A percentile compares a stretch with the other conserved stretches of the same genome.
Conservation (phyloP, 1,140 invertebrate species). For the Psilanteris sp. region DNA sequence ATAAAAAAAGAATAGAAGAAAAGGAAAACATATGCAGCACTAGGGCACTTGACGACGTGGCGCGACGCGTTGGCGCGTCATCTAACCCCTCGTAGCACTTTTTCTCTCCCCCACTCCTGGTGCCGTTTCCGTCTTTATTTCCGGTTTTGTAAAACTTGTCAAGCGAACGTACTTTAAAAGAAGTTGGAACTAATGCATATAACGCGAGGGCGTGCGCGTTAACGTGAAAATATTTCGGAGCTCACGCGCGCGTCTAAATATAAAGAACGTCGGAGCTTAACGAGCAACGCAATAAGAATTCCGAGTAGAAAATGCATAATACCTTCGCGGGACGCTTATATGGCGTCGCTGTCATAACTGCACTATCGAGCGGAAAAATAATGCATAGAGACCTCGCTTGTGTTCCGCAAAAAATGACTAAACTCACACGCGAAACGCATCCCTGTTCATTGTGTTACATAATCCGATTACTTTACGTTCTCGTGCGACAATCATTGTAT, state of each 20-base stretch:
- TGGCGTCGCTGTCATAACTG: conserved; percentile 53
- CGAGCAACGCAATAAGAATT: conserved; percentile 60
- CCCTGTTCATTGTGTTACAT: conserved; percentile 32
- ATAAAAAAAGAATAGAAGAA: conserved; percentile 3
- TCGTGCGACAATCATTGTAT: no score
- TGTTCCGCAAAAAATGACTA: conserved; percentile 16
- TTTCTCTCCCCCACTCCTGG: conserved; percentile 5
- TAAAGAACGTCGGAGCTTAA: conserved; percentile 60
- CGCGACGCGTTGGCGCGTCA: background rate
- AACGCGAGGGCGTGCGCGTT: conserved; percentile 53
- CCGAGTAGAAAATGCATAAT: conserved; percentile 58
- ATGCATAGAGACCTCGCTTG: conserved; percentile 17
- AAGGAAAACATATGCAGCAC: background rate
- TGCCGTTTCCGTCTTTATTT: conserved; percentile 37
- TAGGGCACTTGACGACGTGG: background rate
- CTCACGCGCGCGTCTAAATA: conserved; percentile 56
- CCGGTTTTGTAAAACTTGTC: conserved; percentile 41
- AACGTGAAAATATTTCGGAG: conserved; percentile 60
- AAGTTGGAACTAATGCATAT: conserved; percentile 43
- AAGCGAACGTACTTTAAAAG: conserved; percentile 51
- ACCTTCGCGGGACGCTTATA: conserved; percentile 35
- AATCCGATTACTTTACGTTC: conserved; percentile 24
- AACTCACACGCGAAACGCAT: conserved; percentile 19
- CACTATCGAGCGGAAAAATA: conserved; percentile 54
- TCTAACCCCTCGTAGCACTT: background rate